A percentile compares a stretch with the other conserved stretches of the same genome.
phyloP scores from a whole-genome alignment of 2,888 invertebrate genomes.

The Ophonus ardosiacus region DNA sequence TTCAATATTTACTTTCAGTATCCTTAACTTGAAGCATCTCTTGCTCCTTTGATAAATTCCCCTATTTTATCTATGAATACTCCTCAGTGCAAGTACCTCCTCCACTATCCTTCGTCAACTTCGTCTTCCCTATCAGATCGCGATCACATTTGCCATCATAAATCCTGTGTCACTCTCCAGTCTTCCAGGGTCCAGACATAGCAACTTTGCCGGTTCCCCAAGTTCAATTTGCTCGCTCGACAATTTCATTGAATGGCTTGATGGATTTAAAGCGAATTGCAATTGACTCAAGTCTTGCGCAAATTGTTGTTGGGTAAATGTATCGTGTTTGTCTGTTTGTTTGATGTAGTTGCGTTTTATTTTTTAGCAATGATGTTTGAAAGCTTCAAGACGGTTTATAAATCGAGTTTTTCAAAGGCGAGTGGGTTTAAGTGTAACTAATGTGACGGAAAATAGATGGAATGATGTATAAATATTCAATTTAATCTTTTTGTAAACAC shows the following conservation, averaged over 20 bases:
- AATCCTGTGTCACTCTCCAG: slow-evolving; percentile 14
- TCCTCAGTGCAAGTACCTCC: background rate
- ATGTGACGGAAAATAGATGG: slow-evolving; percentile 20
- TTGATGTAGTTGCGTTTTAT: slow-evolving; percentile 8
- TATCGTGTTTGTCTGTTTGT: slow-evolving; percentile 7
- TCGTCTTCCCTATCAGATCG: slow-evolving; percentile 2
- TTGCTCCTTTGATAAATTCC: background rate
- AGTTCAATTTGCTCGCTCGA: slow-evolving; percentile 36
- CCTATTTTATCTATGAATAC: background rate
- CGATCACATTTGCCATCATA: slow-evolving; percentile 39
- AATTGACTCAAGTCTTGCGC: slow-evolving; percentile 9
- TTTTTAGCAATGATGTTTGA: slow-evolving; percentile 10
- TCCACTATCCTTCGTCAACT: slow-evolving; percentile 1
- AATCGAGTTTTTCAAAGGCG: slow-evolving; percentile 24
- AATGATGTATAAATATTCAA: slow-evolving; percentile 2
- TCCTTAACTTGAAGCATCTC: no score
- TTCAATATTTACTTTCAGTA: background rate
- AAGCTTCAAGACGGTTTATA: slow-evolving; percentile 19
- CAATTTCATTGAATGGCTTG: slow-evolving; percentile 39
- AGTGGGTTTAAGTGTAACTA: slow-evolving; percentile 12
- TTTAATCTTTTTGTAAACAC: background rate
- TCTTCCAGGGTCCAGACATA: background rate
- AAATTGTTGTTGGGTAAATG: slow-evolving; percentile 30
- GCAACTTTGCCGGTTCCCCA: background rate
- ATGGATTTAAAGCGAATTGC: slow-evolving; percentile 35